These are phyloP conservation scores for Phylloscopus trochiloides DNA, from an alignment of 2,113 vertebrate genomes.

Conservation along the genomic window DNA sequence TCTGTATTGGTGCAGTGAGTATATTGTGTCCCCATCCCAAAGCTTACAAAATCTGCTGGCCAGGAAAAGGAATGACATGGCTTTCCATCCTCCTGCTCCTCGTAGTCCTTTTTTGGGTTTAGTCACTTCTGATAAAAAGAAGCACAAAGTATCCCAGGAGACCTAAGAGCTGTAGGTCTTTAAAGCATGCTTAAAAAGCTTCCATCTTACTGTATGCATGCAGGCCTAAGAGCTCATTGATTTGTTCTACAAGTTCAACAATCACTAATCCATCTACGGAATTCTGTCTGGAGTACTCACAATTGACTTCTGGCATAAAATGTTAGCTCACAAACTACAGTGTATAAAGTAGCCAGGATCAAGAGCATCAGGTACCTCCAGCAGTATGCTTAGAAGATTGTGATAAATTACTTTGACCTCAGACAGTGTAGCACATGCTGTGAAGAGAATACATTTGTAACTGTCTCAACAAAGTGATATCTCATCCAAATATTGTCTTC, in stretches of 20 bases:
- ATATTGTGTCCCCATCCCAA: neutral
- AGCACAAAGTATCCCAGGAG: neutral
- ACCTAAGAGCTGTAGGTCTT: neutral
- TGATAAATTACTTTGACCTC: neutral
- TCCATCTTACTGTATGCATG: neutral
- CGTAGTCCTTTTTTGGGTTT: neutral
- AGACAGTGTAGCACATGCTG: neutral
- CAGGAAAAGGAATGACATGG: neutral
- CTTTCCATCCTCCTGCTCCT: neutral
- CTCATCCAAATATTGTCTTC: neutral
- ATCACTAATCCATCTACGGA: neutral
- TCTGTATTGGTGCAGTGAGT: neutral
- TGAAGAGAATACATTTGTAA: neutral
- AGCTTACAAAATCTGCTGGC: neutral
- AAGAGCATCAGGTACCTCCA: neutral
- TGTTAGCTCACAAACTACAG: neutral
- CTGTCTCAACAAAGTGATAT: neutral
- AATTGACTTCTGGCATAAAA: neutral
- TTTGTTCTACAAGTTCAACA: neutral
- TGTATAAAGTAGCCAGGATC: neutral
- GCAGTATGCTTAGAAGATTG: neutral
- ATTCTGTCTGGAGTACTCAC: neutral
- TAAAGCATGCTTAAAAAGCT: neutral
- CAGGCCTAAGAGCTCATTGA: constrained; percentile 20
- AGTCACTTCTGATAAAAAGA: neutral